A percentile compares a stretch with the other conserved stretches of the same genome.
Evolutionary conservation across 2,888 invertebrate species (phyloP).

Genomic region (Sisyra nigra): DNA sequence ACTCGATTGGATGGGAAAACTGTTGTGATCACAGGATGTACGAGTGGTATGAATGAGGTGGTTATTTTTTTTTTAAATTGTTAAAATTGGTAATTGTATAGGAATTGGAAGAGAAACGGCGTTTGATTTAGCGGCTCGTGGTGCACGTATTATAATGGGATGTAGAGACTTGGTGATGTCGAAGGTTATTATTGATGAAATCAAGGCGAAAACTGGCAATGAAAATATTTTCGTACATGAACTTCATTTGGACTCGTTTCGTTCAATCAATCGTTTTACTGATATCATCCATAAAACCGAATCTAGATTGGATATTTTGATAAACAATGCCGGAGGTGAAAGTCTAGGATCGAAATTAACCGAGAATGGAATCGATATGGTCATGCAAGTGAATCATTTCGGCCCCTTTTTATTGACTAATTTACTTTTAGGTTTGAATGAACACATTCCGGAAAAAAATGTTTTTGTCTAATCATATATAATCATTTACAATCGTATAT

Average conservation of each 20-base stretch:
- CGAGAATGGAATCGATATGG: constrained; percentile 44
- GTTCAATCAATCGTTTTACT: constrained; percentile 43
- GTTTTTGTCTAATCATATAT: no score
- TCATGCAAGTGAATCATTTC: constrained; percentile 54
- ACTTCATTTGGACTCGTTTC: constrained; percentile 36
- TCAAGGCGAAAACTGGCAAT: constrained; percentile 23
- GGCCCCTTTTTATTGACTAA: constrained; percentile 56
- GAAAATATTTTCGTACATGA: constrained; percentile 25
- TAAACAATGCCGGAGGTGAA: constrained; percentile 46
- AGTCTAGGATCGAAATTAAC: constrained; percentile 32
- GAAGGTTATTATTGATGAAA: constrained; percentile 20
- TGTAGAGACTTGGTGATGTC: constrained; percentile 28
- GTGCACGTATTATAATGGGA: constrained; percentile 35
- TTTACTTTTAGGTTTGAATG: constrained; percentile 33
- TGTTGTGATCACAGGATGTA: constrained; percentile 77
- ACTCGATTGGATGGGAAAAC: constrained; percentile 72
- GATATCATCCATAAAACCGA: constrained; percentile 36
- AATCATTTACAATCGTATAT: no score
- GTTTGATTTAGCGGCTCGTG: constrained; percentile 28
- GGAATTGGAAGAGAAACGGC: constrained; percentile 31
- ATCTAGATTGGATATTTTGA: constrained; percentile 39
- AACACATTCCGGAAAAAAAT: no score
- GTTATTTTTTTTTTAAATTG: no score
- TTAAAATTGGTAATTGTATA: no score
- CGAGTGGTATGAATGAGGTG: constrained; percentile 22